A percentile compares a stretch with the other conserved stretches of the same genome.
Evolutionary conservation across 2,888 invertebrate species (phyloP).

Genomic region (Luperina testacea): DNA sequence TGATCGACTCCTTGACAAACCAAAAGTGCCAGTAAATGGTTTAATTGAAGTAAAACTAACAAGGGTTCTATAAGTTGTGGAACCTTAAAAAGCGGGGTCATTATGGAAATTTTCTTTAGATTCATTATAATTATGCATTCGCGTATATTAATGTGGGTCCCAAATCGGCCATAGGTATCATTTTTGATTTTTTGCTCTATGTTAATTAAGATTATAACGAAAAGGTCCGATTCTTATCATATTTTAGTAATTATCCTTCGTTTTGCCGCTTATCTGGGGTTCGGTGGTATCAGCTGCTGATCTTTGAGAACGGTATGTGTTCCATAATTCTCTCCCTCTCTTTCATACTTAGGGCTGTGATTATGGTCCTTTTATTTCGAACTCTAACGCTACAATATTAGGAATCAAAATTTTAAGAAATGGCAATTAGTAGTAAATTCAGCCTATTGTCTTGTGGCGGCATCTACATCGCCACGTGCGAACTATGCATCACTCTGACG

Average conservation of each 20-base stretch:
- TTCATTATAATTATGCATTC: slow-evolving; percentile 60
- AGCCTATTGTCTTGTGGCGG: not conserved
- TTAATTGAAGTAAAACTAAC: not conserved
- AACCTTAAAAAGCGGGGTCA: slow-evolving; percentile 51
- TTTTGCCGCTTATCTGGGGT: slow-evolving; percentile 48
- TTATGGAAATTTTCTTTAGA: slow-evolving; percentile 56
- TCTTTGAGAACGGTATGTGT: slow-evolving; percentile 21
- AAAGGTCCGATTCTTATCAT: slow-evolving; percentile 57
- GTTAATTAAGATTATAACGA: slow-evolving; percentile 45
- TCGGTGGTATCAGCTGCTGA: slow-evolving; percentile 38
- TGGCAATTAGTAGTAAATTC: not conserved
- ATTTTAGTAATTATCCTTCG: slow-evolving; percentile 52
- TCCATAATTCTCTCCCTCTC: slow-evolving; percentile 3
- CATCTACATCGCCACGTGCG: not conserved
- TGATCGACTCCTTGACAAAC: not conserved
- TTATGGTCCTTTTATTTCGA: not conserved
- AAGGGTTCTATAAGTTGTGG: not conserved
- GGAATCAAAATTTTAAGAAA: not conserved
- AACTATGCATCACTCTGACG: not conserved
- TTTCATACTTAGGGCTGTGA: not conserved
- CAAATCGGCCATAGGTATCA: slow-evolving; percentile 34
- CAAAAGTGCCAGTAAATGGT: not conserved
- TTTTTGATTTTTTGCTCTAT: slow-evolving; percentile 51
- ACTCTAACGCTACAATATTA: not conserved
- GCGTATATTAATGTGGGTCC: slow-evolving; percentile 53